Evolutionary conservation across 2,113 vertebrate genomes (phyloP).

Genomic region (Malurus cyaneus): DNA sequence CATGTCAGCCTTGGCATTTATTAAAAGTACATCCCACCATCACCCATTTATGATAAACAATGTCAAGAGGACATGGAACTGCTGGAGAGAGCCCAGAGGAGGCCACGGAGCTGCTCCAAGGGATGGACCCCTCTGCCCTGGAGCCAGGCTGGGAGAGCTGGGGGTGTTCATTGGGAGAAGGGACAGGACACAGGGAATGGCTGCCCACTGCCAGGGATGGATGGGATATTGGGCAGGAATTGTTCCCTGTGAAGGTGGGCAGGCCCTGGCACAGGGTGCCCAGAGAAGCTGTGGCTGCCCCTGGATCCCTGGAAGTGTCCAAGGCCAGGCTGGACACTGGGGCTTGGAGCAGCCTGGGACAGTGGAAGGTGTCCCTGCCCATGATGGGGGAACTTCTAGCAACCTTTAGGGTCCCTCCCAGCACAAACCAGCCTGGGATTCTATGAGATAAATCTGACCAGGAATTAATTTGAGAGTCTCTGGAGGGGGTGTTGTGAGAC

Average conservation of each 20-base stretch:
- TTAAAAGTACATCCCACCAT: background rate
- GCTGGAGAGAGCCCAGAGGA: background rate
- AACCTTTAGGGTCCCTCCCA: background rate
- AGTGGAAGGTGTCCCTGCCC: background rate
- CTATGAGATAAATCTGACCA: background rate
- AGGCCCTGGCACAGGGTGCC: background rate
- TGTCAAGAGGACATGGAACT: accelerated
- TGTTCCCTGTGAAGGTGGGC: accelerated
- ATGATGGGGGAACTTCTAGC: background rate
- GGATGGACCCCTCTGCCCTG: background rate
- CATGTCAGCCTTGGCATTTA: background rate
- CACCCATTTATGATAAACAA: background rate
- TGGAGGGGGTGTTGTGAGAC: background rate
- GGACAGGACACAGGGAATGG: background rate
- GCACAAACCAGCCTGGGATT: background rate
- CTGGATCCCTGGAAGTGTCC: background rate
- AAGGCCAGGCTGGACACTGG: accelerated
- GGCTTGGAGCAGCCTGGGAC: accelerated
- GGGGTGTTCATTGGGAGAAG: background rate
- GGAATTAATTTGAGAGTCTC: background rate
- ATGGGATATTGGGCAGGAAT: background rate
- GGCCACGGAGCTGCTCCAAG: background rate
- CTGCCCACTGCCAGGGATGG: accelerated
- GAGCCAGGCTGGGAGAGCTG: background rate
- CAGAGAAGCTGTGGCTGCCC: background rate